Evolutionary conservation across 2,113 vertebrate species (phyloP), one percentile per base, ranked within the genome.

Genomic region (Calidris pygmaea): DNA sequence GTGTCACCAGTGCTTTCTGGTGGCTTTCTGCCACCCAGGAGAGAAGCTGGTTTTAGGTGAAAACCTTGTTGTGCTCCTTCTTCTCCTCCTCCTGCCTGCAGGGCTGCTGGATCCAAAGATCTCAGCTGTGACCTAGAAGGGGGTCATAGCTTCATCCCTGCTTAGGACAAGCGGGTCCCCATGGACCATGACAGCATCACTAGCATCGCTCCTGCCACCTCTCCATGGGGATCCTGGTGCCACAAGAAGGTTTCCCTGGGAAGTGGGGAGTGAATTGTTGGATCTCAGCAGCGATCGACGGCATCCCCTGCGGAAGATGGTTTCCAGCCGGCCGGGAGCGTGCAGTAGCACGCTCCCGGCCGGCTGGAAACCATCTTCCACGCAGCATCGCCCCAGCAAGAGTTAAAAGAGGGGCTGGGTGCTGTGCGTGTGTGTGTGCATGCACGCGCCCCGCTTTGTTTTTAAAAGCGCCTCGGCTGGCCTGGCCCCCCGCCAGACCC

Each of bases 371-470:
- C 74, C 55, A n/a, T 62, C 81, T 80, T 80, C n/a, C 35, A 19
- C 8, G 23, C 35, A 6, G 53, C 41, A 14, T 75, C 2, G 6
- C 65, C 83, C 66, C 52, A 0, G 68, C 47, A 93, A 95, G 86
- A 93, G 91, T 95, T 95, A 96, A 95, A 87, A 91, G 91, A 34
- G 32, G 85, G 74, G 67, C 62, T 91, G 92, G 92, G 81, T 93
- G 95, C 91, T 15, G 93, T 97, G 95, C 73, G 93, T 95, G 94
- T 93, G 86, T 96, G 95, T 95, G 91, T 95, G 92, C 96, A 95
- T 97, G 95, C 94, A 95, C 91, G 74, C 85, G 81, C 94, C 81
- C 81, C 85, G 93, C 88, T 95, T 96, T 96, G 97, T 96, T 96
- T 97, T 96, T 56, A 91, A 95, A 95, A 97, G 92, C 55, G 47